phyloP scores from a whole-genome alignment of 1,140 invertebrate genomes.

The Coptotermes formosanus region DNA sequence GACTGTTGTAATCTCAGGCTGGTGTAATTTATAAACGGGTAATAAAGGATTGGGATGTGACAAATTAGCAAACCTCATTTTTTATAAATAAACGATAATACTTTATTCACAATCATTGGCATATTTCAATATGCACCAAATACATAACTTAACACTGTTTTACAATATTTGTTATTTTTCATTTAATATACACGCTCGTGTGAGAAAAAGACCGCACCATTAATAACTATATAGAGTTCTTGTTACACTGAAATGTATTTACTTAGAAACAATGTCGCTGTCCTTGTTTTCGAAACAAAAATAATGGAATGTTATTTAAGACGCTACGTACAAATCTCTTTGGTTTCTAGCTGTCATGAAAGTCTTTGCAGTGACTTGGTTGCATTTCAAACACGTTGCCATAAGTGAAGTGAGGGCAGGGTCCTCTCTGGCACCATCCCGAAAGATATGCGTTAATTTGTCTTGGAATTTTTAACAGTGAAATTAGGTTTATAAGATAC shows the following conservation, averaged over 20 bases:
- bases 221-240: neutral
- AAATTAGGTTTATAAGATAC: too few species aligned
- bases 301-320: neutral
- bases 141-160: conserved; percentile 10
- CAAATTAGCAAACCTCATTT: too few species aligned
- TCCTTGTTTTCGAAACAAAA: conserved; percentile 4
- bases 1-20: too few species aligned
- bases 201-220: neutral
- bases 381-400: neutral
- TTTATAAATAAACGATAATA: neutral
- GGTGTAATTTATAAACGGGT: too few species aligned
- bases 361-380: conserved; percentile 17
- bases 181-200: neutral
- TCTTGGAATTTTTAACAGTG: too few species aligned
- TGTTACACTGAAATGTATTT: neutral
- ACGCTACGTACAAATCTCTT: conserved; percentile 1
- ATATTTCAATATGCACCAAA: neutral
- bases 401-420: neutral
- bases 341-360: conserved; percentile 18
- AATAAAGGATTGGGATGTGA: too few species aligned
- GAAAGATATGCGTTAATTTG: neutral
- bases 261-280: neutral
- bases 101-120: conserved; percentile 2
- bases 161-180: neutral
- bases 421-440: neutral